Base-by-base conservation (phyloP, 2,797 vertebrate genomes). In the Lates japonicus region DNA sequence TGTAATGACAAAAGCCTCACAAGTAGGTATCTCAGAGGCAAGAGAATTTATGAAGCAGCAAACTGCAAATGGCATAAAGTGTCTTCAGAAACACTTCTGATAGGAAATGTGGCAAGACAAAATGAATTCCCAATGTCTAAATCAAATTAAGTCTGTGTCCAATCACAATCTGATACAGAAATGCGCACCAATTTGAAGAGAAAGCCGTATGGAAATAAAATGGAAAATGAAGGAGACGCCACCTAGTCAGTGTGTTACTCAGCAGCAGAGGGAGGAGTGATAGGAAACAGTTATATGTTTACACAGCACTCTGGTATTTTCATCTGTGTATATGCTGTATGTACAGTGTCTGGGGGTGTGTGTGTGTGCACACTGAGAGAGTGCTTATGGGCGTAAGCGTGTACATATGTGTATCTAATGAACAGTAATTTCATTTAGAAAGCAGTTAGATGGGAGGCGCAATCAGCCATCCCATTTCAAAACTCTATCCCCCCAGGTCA, bases 391-490 rank as follows among this genome's bases (percentile, higher is more conserved):
- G 62, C 20, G 10, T 85, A 75, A 46, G 62, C 22, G 10, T 85
- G 76, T 84, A 77, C 82, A 74, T 90, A 78, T 88, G 87, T 84
- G 82, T 78, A 78, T 54, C 78, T 83, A 88, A 90, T 83, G 73
- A 94, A 87, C 76, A 74, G 84, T 92, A 87, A 94, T 95, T 90
- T 88, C 83, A 94, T 94, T 93, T 95, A 78, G 81, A 93, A 90
- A 86, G 81, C 81, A 66, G 87, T 87, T 83, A 87, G 86, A 81
- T 83, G 77, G 89, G 72, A 52, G 60, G 87, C 58, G 55, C 74
- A 89, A 87, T 84, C 91, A 88, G 81, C 42, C 90, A 80, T 59
- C 94, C 91, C 80, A 85, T 92, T 82, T 74, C 85, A 89, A 95
- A 94, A 93, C 83, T 87, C 85, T 93, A 84, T 95, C 68, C 91